Evolutionary conservation across 2,797 vertebrate genomes (phyloP), one percentile per base, ranked within the genome.

Genomic region (Prunella strophiata): DNA sequence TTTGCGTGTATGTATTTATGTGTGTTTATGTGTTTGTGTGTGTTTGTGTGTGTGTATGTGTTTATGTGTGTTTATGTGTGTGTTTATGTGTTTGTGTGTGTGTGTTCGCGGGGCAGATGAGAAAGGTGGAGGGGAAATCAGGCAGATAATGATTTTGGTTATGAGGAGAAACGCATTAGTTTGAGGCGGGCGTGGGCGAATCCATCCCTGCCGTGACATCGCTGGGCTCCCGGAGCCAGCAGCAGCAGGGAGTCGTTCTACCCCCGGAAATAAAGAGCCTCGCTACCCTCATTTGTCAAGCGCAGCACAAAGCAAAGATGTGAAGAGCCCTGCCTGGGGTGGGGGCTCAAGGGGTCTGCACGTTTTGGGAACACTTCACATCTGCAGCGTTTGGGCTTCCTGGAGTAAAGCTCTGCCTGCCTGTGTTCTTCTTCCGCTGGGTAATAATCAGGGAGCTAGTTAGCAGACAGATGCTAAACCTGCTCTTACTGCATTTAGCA

Each of bases 391-490:
- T 86, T 7, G n/a, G 68, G 74, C 88, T 91, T 95, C 91, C 94
- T 61, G 85, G 87, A 91, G 95, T 87, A 91, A 66, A 34, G 72
- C 89, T 30, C 94, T 32, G 50, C 67, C 85, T 91, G 91, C 62
- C 89, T 5, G 13, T 4, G 38, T 7, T 84, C n/a, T n/a, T 63
- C 73, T 96, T 97, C 94, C 85, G 38, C 73, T 42, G 89, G 84
- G 70, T 95, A 85, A 94, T 94, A 96, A 96, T 88, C 26, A 72
- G 87, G 90, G 87, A 97, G 90, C 89, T 71, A 89, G 91, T 81
- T 76, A 96, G 95, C 91, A 97, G 89, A 93, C 96, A 97, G 96
- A 96, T 95, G 96, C 95, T 59, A 90, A 96, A 75, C 32, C 78
- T 10, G 5, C 94, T 96, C 91, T 89, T 89, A 72, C 87, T 92